Evolutionary conservation across 2,113 vertebrate genomes (phyloP).

Genomic region (Raphicerus campestris): DNA sequence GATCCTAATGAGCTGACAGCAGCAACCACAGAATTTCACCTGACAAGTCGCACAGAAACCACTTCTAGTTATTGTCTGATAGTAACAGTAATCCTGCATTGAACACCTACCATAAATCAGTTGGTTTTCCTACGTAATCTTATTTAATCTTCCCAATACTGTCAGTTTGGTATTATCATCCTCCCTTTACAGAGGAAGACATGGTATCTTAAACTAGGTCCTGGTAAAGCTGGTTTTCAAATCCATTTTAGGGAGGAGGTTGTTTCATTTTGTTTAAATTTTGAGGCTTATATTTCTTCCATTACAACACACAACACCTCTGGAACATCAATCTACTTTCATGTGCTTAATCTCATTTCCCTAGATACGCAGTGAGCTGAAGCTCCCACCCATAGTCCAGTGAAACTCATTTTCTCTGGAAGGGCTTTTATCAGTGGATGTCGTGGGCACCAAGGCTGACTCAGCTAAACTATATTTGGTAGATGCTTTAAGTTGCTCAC

Average conservation of each 20-base stretch:
- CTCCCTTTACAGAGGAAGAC: neutral
- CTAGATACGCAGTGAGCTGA: neutral
- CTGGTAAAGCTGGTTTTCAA: neutral
- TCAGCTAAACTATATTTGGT: neutral
- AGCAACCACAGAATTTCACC: neutral
- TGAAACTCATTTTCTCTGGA: neutral
- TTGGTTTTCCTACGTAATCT: neutral
- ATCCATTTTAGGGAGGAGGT: too few relatives aligned
- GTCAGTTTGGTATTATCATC: neutral
- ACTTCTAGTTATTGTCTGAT: neutral
- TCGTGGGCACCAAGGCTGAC: neutral
- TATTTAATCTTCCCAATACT: neutral
- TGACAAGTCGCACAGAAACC: neutral
- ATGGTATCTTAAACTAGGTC: neutral
- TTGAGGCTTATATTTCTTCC: neutral
- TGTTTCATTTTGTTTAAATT: neutral
- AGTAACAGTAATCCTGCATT: neutral
- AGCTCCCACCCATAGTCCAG: neutral
- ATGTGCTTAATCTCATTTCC: neutral
- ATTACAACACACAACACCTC: neutral
- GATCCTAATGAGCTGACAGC: fast-evolving
- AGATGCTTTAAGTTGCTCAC: neutral
- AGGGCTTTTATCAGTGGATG: neutral
- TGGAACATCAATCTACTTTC: neutral
- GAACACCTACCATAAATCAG: neutral